Evolutionary conservation across 2,113 vertebrate species (phyloP), one percentile per base, ranked within the genome.

Genomic region (Solea senegalensis): DNA sequence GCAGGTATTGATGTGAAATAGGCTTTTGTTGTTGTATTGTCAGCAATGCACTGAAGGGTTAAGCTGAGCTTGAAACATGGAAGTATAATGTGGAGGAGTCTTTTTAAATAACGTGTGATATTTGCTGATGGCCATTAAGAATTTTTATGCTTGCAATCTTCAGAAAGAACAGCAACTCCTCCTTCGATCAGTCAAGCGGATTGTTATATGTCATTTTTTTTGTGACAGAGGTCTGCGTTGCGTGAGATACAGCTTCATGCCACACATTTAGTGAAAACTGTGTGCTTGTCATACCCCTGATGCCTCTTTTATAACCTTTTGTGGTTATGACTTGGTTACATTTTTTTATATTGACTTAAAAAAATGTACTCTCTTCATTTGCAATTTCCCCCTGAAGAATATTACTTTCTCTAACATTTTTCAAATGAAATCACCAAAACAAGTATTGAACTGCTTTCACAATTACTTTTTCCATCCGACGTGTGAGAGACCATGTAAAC

Each of bases 21-120:
- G 53, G 43, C 27, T 26, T 54, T 5, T 8, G 34, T 15, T 51
- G 4, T 4, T n/a, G n/a, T n/a, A 66, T 12, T 54, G 15, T 48
- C 34, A 8, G 21, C 27, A 58, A 58, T 61, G 26, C 62, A 72
- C 44, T n/a, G 45, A 27, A 63, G 26, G 66, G 28, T 54, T 9
- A 66, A 43, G 26, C 56, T 9, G 41, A 74, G 63, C 46, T 49
- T 34, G 12, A 58, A 78, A 82, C 58, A 77, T 68, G 66, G 80
- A 74, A 86, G 73, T 53, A 74, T 58, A 55, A 68, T 85, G 81
- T 87, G 84, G 65, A 80, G 73, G 60, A 74, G 51, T 72, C 66
- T 86, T 85, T 79, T 81, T 84, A 83, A 89, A 89, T 87, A 89
- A 92, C 85, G 76, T 13, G 71, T 70, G 81, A 84, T 79, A 85